phyloP scores from a whole-genome alignment of 2,797 vertebrate genomes.

The Galago senegalensis region DNA sequence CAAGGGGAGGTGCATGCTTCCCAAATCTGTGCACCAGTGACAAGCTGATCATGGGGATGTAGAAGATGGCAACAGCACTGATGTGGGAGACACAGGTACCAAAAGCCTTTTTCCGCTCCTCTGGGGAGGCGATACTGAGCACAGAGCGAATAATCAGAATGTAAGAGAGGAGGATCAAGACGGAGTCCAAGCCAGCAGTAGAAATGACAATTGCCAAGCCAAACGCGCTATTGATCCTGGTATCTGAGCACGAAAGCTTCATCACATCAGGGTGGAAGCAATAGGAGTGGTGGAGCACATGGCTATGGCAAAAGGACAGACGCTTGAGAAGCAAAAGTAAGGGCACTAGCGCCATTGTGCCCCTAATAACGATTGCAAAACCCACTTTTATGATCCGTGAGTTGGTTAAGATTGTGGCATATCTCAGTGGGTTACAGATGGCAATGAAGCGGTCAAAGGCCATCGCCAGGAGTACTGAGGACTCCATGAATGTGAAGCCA shows the following conservation, averaged over 20 bases:
- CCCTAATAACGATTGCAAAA: slow-evolving; percentile 69
- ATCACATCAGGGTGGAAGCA: slow-evolving; percentile 90
- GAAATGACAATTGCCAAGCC: slow-evolving; percentile 85
- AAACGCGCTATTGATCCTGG: slow-evolving; percentile 85
- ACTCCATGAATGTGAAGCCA: slow-evolving; percentile 80
- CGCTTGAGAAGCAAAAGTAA: slow-evolving; percentile 52
- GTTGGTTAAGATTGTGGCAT: slow-evolving; percentile 89
- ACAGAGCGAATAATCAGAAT: slow-evolving; percentile 80
- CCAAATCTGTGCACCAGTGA: slow-evolving; percentile 82
- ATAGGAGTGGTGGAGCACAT: slow-evolving; percentile 84
- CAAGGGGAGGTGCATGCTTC: slow-evolving; percentile 65
- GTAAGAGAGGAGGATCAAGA: slow-evolving; percentile 80
- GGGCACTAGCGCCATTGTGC: slow-evolving; percentile 68
- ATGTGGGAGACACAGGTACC: slow-evolving; percentile 83
- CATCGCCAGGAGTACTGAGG: slow-evolving; percentile 81
- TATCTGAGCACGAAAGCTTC: slow-evolving; percentile 87
- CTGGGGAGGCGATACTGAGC: slow-evolving; percentile 67
- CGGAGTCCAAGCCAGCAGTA: slow-evolving; percentile 74
- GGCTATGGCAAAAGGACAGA: slow-evolving; percentile 85
- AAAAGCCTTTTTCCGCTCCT: slow-evolving; percentile 77
- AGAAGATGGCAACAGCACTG: slow-evolving; percentile 82
- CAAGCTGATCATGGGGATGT: slow-evolving; percentile 77
- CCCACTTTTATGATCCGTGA: slow-evolving; percentile 72
- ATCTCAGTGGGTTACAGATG: slow-evolving; percentile 91
- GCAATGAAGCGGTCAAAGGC: slow-evolving; percentile 87